phyloP scores from a whole-genome alignment of 2,797 vertebrate species.

The Eulemur mongoz region DNA sequence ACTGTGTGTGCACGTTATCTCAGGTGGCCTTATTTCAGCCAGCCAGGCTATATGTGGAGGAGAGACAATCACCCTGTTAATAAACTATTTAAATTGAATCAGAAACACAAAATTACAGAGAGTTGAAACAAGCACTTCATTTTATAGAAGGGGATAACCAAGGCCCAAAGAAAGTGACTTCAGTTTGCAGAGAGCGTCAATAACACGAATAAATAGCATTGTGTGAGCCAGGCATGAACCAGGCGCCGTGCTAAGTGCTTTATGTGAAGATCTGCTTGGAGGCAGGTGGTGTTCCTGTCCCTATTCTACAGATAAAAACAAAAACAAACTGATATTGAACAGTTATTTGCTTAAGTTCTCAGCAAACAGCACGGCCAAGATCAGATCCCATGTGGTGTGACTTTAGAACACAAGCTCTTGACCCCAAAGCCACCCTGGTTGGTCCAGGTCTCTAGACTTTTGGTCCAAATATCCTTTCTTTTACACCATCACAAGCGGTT shows the following conservation, averaged over 20 bases:
- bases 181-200: neutral
- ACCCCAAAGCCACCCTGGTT: neutral
- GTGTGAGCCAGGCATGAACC: rapidly evolving
- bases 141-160: neutral
- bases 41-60: rapidly evolving
- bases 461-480: neutral
- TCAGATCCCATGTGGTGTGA: rapidly evolving
- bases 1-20: neutral
- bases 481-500: neutral
- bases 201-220: rapidly evolving
- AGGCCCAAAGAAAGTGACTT: rapidly evolving
- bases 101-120: neutral
- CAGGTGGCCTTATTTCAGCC: neutral
- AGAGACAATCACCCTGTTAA: neutral
- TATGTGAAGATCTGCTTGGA: rapidly evolving
- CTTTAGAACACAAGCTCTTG: neutral
- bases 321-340: neutral
- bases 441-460: neutral
- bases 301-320: neutral
- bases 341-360: neutral
- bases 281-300: no score
- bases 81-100: neutral
- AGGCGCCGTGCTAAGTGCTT: neutral
- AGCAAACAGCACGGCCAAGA: neutral
- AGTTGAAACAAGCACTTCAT: neutral